Percentiles rank a stretch among this genome's conserved stretches.
Conservation (phyloP, 2,113 vertebrate genomes). For the Desmodus rotundus region DNA sequence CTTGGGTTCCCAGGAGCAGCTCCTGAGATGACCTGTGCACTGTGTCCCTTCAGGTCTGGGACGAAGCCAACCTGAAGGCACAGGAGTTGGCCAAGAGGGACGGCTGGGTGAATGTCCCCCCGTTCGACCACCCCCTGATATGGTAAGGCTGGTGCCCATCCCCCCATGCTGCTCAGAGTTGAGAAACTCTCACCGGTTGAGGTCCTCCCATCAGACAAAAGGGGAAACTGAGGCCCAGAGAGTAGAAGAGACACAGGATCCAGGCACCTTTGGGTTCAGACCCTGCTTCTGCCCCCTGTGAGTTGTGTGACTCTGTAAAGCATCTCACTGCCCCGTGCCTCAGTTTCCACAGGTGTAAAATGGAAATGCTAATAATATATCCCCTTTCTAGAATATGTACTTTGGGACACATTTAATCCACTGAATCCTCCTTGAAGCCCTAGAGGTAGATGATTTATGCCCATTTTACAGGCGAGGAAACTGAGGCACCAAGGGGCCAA, state of each 20-base stretch:
- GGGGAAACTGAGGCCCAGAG: not conserved
- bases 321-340: rapidly evolving
- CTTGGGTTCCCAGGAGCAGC: not conserved
- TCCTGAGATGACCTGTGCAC: rapidly evolving
- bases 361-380: not conserved
- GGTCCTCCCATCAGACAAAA: not conserved
- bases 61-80: conserved; percentile 90
- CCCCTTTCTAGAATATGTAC: not conserved
- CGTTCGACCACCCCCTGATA: conserved; percentile 91
- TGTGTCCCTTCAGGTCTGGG: conserved; percentile 82
- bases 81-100: conserved; percentile 80
- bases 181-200: not conserved
- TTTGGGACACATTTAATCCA: not conserved
- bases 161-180: not conserved
- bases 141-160: conserved; percentile 82
- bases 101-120: conserved; percentile 86
- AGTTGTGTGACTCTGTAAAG: not conserved
- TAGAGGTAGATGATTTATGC: not conserved
- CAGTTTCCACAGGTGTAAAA: not conserved
- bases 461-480: not conserved
- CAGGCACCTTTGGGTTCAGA: not conserved
- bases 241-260: not conserved
- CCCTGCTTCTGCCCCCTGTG: not conserved
- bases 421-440: not conserved
- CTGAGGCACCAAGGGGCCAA: not conserved